Evolutionary conservation across 2,888 invertebrate genomes (phyloP).

Genomic region (Hypselothyrea guttata): DNA sequence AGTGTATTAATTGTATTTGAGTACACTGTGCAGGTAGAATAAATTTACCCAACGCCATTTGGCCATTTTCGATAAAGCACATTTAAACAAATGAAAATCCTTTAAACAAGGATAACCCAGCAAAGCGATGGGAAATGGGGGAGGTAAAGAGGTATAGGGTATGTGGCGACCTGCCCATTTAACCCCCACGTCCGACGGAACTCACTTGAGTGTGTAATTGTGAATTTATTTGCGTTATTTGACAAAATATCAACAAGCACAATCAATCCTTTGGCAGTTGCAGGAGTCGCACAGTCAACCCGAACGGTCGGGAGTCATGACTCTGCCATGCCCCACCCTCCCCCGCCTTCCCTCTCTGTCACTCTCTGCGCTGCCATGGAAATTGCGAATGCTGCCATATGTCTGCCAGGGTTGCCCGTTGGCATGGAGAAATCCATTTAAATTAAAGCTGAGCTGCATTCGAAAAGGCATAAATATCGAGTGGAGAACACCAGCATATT

Average conservation of each 20-base stretch:
- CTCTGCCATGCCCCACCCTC: conserved; percentile 3
- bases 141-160: conserved; percentile 3
- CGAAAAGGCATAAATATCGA: conserved; percentile 73
- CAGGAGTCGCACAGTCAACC: conserved; percentile 53
- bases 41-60: conserved; percentile 53
- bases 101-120: conserved; percentile 70
- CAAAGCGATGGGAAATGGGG: too few relatives aligned
- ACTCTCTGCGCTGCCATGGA: conserved; percentile 34
- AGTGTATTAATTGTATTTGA: conserved; percentile 3
- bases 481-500: background rate
- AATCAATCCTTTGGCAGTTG: conserved; percentile 73
- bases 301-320: conserved; percentile 39
- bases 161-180: conserved; percentile 27
- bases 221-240: conserved; percentile 81
- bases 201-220: conserved; percentile 82
- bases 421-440: conserved; percentile 68
- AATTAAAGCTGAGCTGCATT: conserved; percentile 77
- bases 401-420: conserved; percentile 47
- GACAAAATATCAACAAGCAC: conserved; percentile 81
- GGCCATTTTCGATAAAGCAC: conserved; percentile 76
- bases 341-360: background rate
- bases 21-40: conserved; percentile 50
- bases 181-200: conserved; percentile 53
- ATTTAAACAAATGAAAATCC: conserved; percentile 78
- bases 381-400: conserved; percentile 71